Evolutionary conservation across 2,797 vertebrate genomes (phyloP), one percentile per base, ranked within the genome.

Genomic region (Discoglossus pictus): DNA sequence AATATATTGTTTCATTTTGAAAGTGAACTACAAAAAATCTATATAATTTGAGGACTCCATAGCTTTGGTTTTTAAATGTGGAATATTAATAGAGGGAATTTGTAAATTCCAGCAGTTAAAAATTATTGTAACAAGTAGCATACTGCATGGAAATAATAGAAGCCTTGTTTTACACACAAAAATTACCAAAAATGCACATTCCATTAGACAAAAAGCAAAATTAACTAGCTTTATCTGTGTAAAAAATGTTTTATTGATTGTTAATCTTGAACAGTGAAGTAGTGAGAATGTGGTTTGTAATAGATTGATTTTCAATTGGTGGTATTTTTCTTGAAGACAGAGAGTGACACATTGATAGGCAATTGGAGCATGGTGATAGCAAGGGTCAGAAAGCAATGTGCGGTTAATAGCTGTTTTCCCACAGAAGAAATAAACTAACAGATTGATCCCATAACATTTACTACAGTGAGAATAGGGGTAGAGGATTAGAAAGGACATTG

Each of bases 391-490:
- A 31, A 46, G 31, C 43, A 61, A 35, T 61, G 44, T 48, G 34
- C 8, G 21, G 13, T 38, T 34, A 50, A 50, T 61, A 38, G 10
- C 8, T 38, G 2, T 12, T 9, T 38, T 50, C n/a, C 35, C 13
- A 7, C 31, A n/a, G 6, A 50, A 35, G 17, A 47, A 47, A 47
- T 61, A 24, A 61, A 50, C 38, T 48, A 39, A 12, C 8, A 38
- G 44, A 61, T 61, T 61, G 43, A 48, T 61, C 16, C 44, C 7
- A 38, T 38, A 61, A 61, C 59, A 61, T 50, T 61, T 50, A 61
- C 44, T 21, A 25, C 59, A 61, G 13, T 24, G 18, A 6, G 35
- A 61, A 61, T 36, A 4, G n/a, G 35, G n/a, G 6, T 15, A 21
- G 17, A 24, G 15, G n/a, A n/a, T 15, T 61, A 36, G 18, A 31